phyloP scores from a whole-genome alignment of 2,797 vertebrate genomes.

The Pseudotriccus pelzelni region DNA sequence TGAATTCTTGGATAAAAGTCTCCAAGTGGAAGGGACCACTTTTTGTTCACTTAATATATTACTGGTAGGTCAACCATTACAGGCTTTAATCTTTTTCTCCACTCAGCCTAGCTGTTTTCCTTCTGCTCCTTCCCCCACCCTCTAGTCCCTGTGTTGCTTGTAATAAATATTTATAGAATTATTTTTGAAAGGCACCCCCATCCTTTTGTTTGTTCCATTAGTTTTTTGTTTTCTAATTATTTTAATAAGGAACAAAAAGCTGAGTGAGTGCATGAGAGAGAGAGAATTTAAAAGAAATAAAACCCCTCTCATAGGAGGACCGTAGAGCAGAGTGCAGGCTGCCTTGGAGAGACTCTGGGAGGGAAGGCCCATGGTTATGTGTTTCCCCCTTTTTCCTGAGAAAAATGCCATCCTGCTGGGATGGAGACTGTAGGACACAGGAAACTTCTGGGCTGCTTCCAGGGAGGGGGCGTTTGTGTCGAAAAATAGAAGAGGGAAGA shows the following conservation, averaged over 20 bases:
- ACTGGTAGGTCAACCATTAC: conserved; percentile 58
- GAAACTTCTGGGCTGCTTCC: background rate
- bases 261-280: background rate
- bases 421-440: background rate
- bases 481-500: conserved; percentile 4
- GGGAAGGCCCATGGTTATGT: background rate
- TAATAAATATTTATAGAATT: conserved; percentile 74
- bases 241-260: conserved; percentile 35
- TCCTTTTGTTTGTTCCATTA: conserved; percentile 58
- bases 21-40: background rate
- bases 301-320: background rate
- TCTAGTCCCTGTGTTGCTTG: background rate
- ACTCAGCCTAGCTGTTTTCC: conserved; percentile 53
- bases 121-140: conserved; percentile 5
- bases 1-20: conserved; percentile 47
- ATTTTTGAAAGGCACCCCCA: conserved; percentile 65
- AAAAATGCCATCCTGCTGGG: background rate
- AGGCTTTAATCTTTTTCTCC: conserved; percentile 40
- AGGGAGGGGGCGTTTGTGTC: background rate
- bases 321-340: background rate
- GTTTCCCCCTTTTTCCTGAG: background rate
- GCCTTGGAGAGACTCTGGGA: background rate
- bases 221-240: conserved; percentile 46
- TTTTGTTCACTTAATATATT: conserved; percentile 68
- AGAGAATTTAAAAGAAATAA: conserved; percentile 2